A percentile compares a stretch with the other conserved stretches of the same genome.
Evolutionary conservation across 2,888 invertebrate species (phyloP).

Genomic region (Leptopilina drosophilae): DNA sequence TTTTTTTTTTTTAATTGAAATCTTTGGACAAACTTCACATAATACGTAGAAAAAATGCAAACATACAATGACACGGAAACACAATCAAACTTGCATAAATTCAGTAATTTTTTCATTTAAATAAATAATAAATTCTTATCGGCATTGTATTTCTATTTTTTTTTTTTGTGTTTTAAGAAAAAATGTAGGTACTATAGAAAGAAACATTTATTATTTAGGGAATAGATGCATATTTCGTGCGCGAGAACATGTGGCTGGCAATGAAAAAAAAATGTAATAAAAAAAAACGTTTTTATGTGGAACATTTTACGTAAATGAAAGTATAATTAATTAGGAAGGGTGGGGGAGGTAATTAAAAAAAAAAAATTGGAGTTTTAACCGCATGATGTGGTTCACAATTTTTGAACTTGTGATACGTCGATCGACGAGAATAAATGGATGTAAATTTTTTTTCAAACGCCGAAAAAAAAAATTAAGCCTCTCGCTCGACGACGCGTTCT

Average conservation of each 20-base stretch:
- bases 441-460: conserved; percentile 7
- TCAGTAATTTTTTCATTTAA: conserved; percentile 12
- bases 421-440: conserved; percentile 51
- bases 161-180: not conserved
- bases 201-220: conserved; percentile 31
- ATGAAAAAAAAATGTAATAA: not conserved
- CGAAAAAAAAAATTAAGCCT: conserved; percentile 53
- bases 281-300: conserved; percentile 28
- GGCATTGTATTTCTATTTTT: not conserved
- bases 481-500: conserved; percentile 65
- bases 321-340: conserved; percentile 7
- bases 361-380: conserved; percentile 30
- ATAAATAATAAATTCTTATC: not conserved
- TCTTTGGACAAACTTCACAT: not conserved
- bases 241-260: conserved; percentile 48
- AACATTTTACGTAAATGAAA: conserved; percentile 29
- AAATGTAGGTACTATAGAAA: conserved; percentile 1
- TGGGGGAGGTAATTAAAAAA: not conserved
- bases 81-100: conserved; percentile 45
- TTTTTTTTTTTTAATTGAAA: not conserved
- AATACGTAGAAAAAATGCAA: conserved; percentile 25
- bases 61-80: not conserved
- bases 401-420: conserved; percentile 73
- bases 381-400: conserved; percentile 64
- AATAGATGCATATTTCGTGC: conserved; percentile 54